Percentiles rank a stretch among this genome's conserved stretches.
Evolutionary conservation across 2,113 vertebrate genomes (phyloP).

Genomic region (Isichthys henryi): DNA sequence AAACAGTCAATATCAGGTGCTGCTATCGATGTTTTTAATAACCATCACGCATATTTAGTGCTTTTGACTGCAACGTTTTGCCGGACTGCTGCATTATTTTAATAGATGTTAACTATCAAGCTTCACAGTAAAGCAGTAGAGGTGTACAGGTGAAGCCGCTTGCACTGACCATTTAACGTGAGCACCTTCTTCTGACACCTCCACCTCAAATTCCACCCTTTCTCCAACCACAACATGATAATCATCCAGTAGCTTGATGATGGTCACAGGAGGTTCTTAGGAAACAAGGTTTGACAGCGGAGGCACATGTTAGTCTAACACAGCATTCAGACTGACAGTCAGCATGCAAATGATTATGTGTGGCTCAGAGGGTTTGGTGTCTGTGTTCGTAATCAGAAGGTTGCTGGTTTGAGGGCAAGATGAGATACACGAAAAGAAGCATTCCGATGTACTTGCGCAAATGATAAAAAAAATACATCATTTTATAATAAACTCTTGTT

Average conservation of each 20-base stretch:
- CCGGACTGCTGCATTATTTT: not conserved
- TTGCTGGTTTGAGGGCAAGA: not conserved
- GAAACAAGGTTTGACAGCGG: not conserved
- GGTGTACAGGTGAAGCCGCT: not conserved
- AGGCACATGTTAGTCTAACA: not conserved
- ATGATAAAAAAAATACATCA: not conserved
- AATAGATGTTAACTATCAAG: not conserved
- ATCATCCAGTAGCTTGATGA: constrained; percentile 75
- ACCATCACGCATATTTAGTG: not conserved
- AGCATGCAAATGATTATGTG: not conserved
- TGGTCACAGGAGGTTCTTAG: constrained; percentile 75
- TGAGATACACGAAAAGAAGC: not conserved
- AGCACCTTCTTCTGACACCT: constrained; percentile 85
- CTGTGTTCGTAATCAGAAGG: not conserved
- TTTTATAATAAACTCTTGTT: not conserved
- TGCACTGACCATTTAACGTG: constrained; percentile 76
- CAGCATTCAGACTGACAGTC: not conserved
- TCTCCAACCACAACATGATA: constrained; percentile 81
- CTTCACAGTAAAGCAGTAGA: not conserved
- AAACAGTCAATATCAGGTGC: not conserved
- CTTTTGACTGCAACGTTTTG: not conserved
- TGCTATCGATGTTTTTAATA: not conserved
- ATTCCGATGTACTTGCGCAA: not conserved
- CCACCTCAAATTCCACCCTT: constrained; percentile 74
- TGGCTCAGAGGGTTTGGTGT: not conserved